Percentiles rank a stretch among this genome's conserved stretches.
Evolutionary conservation across 2,888 invertebrate genomes (phyloP).

Genomic region (Polydrusus tereticollis): DNA sequence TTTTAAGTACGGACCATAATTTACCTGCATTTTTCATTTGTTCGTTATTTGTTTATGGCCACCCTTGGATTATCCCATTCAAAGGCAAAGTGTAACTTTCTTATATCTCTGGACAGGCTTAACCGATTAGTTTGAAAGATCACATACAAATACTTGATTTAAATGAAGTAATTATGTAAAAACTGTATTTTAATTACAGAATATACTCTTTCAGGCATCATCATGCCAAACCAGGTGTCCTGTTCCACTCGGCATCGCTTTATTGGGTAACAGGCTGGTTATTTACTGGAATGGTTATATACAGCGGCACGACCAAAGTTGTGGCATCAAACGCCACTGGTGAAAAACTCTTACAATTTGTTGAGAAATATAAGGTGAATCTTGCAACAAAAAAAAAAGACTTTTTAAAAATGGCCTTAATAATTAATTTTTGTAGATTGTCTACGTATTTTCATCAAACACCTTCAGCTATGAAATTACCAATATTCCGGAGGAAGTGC

Average conservation of each 20-base stretch:
- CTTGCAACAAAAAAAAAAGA: too few species aligned
- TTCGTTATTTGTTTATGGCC: too few species aligned
- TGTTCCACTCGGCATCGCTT: slow-evolving; percentile 52
- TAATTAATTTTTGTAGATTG: slow-evolving; percentile 20
- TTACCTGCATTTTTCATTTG: too few species aligned
- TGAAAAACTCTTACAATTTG: slow-evolving; percentile 45
- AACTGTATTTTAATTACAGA: background rate
- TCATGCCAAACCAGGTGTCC: slow-evolving; percentile 21
- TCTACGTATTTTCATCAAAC: slow-evolving; percentile 38
- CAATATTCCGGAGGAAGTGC: slow-evolving; percentile 22
- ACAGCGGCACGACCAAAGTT: slow-evolving; percentile 52
- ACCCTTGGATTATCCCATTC: too few species aligned
- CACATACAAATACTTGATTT: too few species aligned
- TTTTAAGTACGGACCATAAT: too few species aligned
- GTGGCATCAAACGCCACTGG: slow-evolving; percentile 50
- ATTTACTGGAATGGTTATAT: slow-evolving; percentile 47
- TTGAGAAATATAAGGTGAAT: slow-evolving; percentile 57
- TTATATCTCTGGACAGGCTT: too few species aligned
- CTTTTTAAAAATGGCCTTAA: too few species aligned
- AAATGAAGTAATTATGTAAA: too few species aligned
- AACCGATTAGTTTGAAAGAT: too few species aligned
- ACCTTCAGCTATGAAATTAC: slow-evolving; percentile 49
- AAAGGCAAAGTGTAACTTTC: too few species aligned
- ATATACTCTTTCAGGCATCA: slow-evolving; percentile 25
- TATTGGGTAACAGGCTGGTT: slow-evolving; percentile 59